Evolutionary conservation across 92 coral and sea anemone species (phyloP), one percentile per base, ranked within the genome.

Genomic region (Montipora capitata): DNA sequence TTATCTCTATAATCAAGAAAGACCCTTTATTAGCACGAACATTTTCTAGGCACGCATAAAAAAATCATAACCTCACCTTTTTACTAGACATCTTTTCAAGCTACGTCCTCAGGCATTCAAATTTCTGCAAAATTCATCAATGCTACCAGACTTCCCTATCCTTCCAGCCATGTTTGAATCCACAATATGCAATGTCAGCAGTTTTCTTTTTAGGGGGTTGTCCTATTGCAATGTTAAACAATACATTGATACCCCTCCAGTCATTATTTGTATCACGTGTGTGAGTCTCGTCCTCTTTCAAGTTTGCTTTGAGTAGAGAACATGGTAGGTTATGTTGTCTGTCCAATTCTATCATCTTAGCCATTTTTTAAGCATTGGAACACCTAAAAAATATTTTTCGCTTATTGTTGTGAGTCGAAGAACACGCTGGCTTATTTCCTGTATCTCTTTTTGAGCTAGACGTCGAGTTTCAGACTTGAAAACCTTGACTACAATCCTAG

Each of bases 101-200:
- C 44, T 5, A 62, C 17, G 16, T 7, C 52, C 18, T 43, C 56
- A 77, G 9, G 40, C 10, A 4, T 10, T 12, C 14, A 56, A 68
- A 40, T 27, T 27, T 27, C 35, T 27, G 35, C 8, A 2, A 1
- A 40, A 56, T 73, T 10, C n/a, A 6, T 7, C 48, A n/a, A 6
- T 42, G 10, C 45, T 16, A 54, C 3, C 35, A 0, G 1, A 14
- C 10, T 4, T 11, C 18, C 10, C 27, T 14, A n/a, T 58, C 67
- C 42, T 72, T 48, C 92, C 97, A 94, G 91, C 95, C 95, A 89
- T 93, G 72, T 66, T 89, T 76, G 94, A 80, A 81, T 57, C 88
- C 77, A 81, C 96, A 80, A 64, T 90, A 49, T 9, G 40, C 11
- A 17, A 16, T 69, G 87, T 78, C 87, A 86, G 91, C 82, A 78